A percentile compares a stretch with the other conserved stretches of the same genome.
phyloP scores from a whole-genome alignment of 64 coral and sea anemone species.

The Anthopleura sola region DNA sequence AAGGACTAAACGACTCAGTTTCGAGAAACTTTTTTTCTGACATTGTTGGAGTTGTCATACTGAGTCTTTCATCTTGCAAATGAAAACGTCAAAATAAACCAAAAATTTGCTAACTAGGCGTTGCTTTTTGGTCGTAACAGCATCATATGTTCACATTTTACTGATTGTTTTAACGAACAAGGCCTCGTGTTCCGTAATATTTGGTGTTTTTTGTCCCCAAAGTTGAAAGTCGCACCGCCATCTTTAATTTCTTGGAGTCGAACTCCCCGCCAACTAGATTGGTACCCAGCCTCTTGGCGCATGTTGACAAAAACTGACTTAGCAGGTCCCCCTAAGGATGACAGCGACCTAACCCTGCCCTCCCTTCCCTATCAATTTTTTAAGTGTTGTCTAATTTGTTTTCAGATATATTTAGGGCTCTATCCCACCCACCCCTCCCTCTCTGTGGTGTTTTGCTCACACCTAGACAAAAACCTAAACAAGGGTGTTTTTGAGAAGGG shows the following conservation, averaged over 20 bases:
- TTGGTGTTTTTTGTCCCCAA: background rate
- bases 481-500: too few relatives aligned
- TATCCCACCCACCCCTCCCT: too few relatives aligned
- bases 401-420: too few relatives aligned
- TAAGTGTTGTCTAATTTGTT: too few relatives aligned
- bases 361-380: background rate
- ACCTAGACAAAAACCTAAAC: too few relatives aligned
- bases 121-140: background rate
- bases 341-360: background rate
- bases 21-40: background rate
- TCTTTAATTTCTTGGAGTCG: constrained; percentile 14
- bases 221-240: background rate
- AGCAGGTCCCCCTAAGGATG: too few relatives aligned
- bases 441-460: too few relatives aligned
- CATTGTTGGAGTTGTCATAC: background rate
- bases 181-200: background rate
- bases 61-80: background rate
- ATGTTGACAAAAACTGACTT: background rate
- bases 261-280: constrained; percentile 8
- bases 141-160: background rate
- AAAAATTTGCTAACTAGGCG: background rate
- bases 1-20: constrained; percentile 21
- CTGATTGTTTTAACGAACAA: background rate
- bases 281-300: background rate
- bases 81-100: background rate